Evolutionary conservation across 2,113 vertebrate genomes (phyloP), one percentile per base, ranked within the genome.

Genomic region (Rattus rattus): DNA sequence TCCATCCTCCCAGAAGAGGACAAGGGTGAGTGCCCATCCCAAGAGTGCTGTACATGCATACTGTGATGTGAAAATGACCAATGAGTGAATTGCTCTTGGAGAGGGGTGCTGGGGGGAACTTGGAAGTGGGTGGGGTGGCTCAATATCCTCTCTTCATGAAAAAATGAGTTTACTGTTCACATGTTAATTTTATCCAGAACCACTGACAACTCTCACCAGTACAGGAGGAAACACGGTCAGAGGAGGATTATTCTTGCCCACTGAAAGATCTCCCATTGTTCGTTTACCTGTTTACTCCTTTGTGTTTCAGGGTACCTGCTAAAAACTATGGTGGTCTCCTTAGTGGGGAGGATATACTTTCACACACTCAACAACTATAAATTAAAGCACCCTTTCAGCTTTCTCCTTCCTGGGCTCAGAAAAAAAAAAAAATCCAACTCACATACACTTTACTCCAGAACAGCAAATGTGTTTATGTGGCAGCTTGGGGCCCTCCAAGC

Each of bases 301-400:
- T 33, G 8, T 39, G 26, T 65, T 94, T 90, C 2, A 4, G 39
- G 90, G 30, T 52, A 30, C 33, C 63, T 36, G 65, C 67, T 96
- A 83, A 93, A 88, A 95, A 33, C 52, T 49, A 72, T 61, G 52
- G 5, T 69, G 33, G 67, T 94, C 79, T 92, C 56, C 56, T 61
- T 83, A 65, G 36, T 75, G 54, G 39, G n/a, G n/a, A 36, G 22
- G 33, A 61, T 2, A 0, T 2, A 12, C 73, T 92, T 88, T 52
- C 59, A 76, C 5, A 75, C 77, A 54, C 47, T 69, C 20, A 49
- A 90, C 47, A 59, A 73, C 30, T 54, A 47, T 92, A 96, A 94
- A 92, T 96, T 65, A 92, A 94, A 95, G 85, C 54, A 87, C 79
- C 6, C 76, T 90, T 88, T 94, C 75, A 94, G 88, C 33, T 24